Evolutionary conservation across 2,888 invertebrate genomes (phyloP).

Genomic region (Scrobipalpa atriplicella): DNA sequence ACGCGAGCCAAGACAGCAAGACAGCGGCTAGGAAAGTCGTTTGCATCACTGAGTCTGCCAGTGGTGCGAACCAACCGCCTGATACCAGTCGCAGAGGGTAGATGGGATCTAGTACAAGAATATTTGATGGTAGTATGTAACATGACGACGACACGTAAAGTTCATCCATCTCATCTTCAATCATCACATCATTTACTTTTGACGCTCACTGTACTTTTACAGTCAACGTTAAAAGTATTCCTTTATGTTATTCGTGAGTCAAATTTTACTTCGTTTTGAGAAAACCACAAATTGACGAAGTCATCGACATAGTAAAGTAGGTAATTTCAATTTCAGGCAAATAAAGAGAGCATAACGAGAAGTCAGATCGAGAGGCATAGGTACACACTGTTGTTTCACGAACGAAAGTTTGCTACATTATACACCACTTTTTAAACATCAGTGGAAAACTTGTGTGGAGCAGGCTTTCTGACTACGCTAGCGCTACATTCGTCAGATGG

Average conservation of each 20-base stretch:
- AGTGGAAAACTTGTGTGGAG: background rate
- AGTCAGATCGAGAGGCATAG: background rate
- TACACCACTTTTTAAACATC: background rate
- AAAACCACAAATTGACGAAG: too few relatives aligned
- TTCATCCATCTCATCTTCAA: too few relatives aligned
- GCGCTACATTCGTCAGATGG: background rate
- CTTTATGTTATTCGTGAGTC: too few relatives aligned
- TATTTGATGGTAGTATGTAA: conserved; percentile 31
- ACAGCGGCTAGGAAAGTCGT: conserved; percentile 94
- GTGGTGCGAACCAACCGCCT: conserved; percentile 95
- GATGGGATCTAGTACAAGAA: conserved; percentile 89
- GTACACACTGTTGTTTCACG: too few relatives aligned
- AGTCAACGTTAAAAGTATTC: too few relatives aligned
- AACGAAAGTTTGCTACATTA: background rate
- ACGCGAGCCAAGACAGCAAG: conserved; percentile 96
- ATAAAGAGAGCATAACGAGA: background rate
- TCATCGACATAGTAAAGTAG: too few relatives aligned
- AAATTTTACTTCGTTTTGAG: too few relatives aligned
- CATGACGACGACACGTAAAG: too few relatives aligned
- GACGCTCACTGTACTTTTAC: too few relatives aligned
- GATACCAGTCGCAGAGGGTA: conserved; percentile 95
- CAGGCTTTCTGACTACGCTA: background rate
- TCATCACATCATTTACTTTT: too few relatives aligned
- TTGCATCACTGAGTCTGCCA: conserved; percentile 95
- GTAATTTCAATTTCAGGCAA: background rate